Evolutionary conservation across 2,797 vertebrate species (phyloP).

Genomic region (Trematocara caparti): DNA sequence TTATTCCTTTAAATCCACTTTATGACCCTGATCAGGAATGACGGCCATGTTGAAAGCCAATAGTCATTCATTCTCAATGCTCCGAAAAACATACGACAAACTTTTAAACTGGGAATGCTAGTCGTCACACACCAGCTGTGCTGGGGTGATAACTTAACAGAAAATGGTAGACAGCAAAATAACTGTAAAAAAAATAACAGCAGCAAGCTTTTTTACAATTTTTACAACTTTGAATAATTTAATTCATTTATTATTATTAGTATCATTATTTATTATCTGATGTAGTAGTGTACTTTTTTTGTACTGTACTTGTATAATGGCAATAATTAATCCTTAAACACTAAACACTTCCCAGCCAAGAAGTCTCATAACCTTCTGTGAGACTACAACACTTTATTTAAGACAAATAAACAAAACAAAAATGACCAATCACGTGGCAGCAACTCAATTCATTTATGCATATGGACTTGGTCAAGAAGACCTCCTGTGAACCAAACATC

Average conservation of each 20-base stretch:
- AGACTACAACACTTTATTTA: not conserved
- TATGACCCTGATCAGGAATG: not conserved
- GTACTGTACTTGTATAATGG: not conserved
- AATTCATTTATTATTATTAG: not conserved
- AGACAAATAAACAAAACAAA: not conserved
- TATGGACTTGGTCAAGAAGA: not conserved
- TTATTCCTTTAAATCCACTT: not conserved
- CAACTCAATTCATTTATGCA: not conserved
- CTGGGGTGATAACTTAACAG: not conserved
- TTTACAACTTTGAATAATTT: not conserved
- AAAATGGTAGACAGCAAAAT: not conserved
- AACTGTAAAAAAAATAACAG: not conserved
- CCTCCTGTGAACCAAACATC: not conserved
- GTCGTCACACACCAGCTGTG: not conserved
- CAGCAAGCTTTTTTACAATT: not conserved
- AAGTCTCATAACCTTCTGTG: not conserved
- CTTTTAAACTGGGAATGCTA: not conserved
- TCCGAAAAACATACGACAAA: not conserved
- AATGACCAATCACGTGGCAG: not conserved
- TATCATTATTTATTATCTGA: not conserved
- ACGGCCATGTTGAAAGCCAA: not conserved
- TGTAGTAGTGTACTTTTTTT: not conserved
- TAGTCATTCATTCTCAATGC: not conserved
- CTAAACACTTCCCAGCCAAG: not conserved
- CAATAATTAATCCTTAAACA: not conserved